Evolutionary conservation across 2,888 invertebrate species (phyloP).

Genomic region (Drosophila buzzatii): DNA sequence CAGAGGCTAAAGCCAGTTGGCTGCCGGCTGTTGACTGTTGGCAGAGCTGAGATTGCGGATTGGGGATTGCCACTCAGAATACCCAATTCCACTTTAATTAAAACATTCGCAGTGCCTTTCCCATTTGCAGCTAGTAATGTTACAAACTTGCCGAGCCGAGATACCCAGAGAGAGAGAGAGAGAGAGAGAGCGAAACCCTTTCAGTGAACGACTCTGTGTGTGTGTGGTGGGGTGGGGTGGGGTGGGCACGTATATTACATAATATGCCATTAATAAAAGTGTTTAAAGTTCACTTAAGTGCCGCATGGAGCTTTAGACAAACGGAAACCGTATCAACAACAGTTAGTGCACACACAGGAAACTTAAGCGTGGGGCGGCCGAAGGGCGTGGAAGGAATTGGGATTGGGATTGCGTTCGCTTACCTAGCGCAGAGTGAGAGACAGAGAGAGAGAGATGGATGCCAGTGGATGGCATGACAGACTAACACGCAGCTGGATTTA

Average conservation of each 20-base stretch:
- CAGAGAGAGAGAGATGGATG: background rate
- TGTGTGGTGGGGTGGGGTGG: background rate
- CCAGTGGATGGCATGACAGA: constrained; percentile 55
- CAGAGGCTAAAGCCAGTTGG: constrained; percentile 56
- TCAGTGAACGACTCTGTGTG: background rate
- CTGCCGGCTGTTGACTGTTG: constrained; percentile 48
- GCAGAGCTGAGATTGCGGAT: constrained; percentile 39
- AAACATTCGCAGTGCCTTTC: constrained; percentile 73
- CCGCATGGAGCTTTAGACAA: constrained; percentile 80
- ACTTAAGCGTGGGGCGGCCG: background rate
- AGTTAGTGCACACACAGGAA: constrained; percentile 65
- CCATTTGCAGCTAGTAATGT: constrained; percentile 77
- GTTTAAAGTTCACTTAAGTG: constrained; percentile 81
- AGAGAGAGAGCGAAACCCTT: constrained; percentile 5
- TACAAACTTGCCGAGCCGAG: constrained; percentile 65
- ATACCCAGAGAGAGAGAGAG: constrained; percentile 26
- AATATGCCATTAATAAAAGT: constrained; percentile 81
- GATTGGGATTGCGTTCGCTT: constrained; percentile 32
- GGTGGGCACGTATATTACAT: constrained; percentile 74
- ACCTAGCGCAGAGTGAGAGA: constrained; percentile 23
- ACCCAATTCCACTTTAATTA: constrained; percentile 82
- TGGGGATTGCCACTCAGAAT: constrained; percentile 73
- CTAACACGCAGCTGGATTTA: constrained; percentile 69
- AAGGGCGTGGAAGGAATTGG: constrained; percentile 14
- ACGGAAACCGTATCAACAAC: constrained; percentile 80